Evolutionary conservation across 37 sponge, comb jelly and placozoan species (phyloP), one percentile per base, ranked within the genome.

Genomic region (Oopsacas minuta): DNA sequence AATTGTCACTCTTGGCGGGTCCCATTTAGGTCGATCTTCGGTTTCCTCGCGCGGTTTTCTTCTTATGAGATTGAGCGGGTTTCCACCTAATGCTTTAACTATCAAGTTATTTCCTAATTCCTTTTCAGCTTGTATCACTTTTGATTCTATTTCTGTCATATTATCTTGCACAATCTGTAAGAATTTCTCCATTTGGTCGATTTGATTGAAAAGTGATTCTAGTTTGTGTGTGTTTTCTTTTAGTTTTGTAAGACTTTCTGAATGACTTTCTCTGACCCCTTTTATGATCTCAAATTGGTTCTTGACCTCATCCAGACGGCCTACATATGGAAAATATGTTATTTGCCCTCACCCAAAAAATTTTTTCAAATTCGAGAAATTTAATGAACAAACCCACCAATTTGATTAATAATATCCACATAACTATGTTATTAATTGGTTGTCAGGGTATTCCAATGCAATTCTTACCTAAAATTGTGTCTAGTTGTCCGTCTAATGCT

Each of bases 401-500:
- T n/a, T n/a, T n/a, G n/a, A n/a, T n/a, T n/a, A n/a, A n/a, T n/a
- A n/a, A n/a, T n/a, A n/a, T n/a, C n/a, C n/a, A n/a, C n/a, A n/a
- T n/a, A n/a, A n/a, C n/a, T n/a, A n/a, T n/a, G n/a, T n/a, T n/a
- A n/a, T n/a, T n/a, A n/a, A n/a, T n/a, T n/a, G n/a, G n/a, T n/a
- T n/a, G n/a, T n/a, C n/a, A n/a, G n/a, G n/a, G n/a, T n/a, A n/a
- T n/a, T n/a, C n/a, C n/a, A n/a, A n/a, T n/a, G n/a, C n/a, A n/a
- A n/a, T 61, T 32, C 75, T 34, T n/a, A 61, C 75, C 75, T 61
- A 61, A 34, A 3, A 61, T 61, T 7, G 75, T 61, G 22, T 61
- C 75, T 32, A 61, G 75, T 61, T 61, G 75, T 61, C 75, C 75
- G 75, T 61, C 75, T n/a, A 61, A n/a, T 3, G 75, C 75, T n/a